These are phyloP conservation scores for Argynnis bischoffii DNA, from an alignment of 2,888 invertebrate species.

Conservation along the genomic window DNA sequence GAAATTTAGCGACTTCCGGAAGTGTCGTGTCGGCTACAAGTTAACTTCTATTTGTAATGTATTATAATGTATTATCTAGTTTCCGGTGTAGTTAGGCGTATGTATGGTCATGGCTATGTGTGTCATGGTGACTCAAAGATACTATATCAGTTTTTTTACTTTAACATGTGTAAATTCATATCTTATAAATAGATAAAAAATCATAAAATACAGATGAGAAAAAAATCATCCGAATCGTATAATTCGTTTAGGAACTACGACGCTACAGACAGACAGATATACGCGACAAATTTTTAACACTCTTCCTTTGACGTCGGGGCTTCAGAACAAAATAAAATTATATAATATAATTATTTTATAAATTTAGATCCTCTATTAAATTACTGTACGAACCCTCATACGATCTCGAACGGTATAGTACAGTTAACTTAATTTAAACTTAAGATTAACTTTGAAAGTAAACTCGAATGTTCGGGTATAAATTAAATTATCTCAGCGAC, in stretches of 20 bases:
- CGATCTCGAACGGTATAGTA: constrained; percentile 35
- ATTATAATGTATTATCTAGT: constrained; percentile 22
- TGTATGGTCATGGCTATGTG: background rate
- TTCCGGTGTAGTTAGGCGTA: constrained; percentile 4
- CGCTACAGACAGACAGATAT: too few relatives aligned
- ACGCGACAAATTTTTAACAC: too few relatives aligned
- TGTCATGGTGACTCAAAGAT: background rate
- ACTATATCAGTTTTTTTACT: background rate
- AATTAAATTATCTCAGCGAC: constrained; percentile 36
- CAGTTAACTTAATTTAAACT: constrained; percentile 43
- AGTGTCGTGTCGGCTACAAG: constrained; percentile 15
- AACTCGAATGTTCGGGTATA: constrained; percentile 32
- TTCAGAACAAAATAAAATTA: background rate
- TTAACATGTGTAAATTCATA: too few relatives aligned
- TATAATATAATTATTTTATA: constrained; percentile 7
- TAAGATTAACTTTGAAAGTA: constrained; percentile 39
- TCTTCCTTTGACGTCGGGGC: background rate
- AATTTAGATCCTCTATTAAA: constrained; percentile 23
- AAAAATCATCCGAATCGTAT: too few relatives aligned
- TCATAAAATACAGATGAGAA: too few relatives aligned
- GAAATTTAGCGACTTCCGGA: constrained; percentile 2
- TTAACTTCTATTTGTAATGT: constrained; percentile 22
- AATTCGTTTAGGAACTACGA: too few relatives aligned
- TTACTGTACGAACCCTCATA: constrained; percentile 29
- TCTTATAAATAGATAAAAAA: too few relatives aligned